phyloP scores from a whole-genome alignment of 2,888 invertebrate species.

The Meandrusa payeni region DNA sequence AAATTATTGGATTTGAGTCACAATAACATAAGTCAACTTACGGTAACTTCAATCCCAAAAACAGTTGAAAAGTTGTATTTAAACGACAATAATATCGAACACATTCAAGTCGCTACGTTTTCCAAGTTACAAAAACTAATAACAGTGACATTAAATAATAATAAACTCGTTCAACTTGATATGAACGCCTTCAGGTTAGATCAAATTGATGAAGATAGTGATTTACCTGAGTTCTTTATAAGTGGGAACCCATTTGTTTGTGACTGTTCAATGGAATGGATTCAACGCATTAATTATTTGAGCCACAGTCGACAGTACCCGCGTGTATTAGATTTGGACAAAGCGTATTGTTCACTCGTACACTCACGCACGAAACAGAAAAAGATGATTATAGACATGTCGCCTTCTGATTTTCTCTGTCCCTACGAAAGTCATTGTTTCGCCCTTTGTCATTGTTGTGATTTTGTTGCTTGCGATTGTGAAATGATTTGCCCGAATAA shows the following conservation, averaged over 20 bases:
- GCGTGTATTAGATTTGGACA: conserved; percentile 88
- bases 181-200: conserved; percentile 86
- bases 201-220: conserved; percentile 84
- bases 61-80: conserved; percentile 86
- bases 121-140: conserved; percentile 84
- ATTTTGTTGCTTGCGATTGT: conserved; percentile 94
- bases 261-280: conserved; percentile 94
- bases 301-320: conserved; percentile 88
- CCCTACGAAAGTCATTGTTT: conserved; percentile 91
- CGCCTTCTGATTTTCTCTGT: conserved; percentile 89
- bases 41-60: conserved; percentile 85
- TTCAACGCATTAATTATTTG: conserved; percentile 88
- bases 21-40: conserved; percentile 85
- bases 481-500: conserved; percentile 93
- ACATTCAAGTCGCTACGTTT: conserved; percentile 86
- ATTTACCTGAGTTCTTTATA: conserved; percentile 89
- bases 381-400: conserved; percentile 85
- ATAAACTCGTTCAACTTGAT: conserved; percentile 86
- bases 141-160: conserved; percentile 88
- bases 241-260: conserved; percentile 92
- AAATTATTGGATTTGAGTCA: conserved; percentile 88
- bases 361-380: conserved; percentile 85
- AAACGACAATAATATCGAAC: conserved; percentile 86
- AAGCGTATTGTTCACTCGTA: conserved; percentile 87
- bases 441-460: conserved; percentile 93